Base-by-base conservation (phyloP, 2,113 vertebrate species). In the Lampris megalopsis region DNA sequence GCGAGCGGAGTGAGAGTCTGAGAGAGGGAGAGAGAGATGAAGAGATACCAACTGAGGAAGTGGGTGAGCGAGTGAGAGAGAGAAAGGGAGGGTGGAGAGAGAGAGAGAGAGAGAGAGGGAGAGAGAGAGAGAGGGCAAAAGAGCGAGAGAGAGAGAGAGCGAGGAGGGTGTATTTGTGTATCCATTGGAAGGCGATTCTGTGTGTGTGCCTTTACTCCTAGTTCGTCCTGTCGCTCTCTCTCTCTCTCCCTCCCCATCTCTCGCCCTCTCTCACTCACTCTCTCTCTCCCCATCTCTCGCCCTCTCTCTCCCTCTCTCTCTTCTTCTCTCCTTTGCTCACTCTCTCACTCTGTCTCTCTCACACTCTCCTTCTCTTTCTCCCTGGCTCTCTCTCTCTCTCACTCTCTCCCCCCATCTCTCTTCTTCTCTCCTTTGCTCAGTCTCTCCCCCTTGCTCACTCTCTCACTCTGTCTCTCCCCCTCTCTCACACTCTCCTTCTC, bases 251-350 rank as follows among this genome's bases (percentile, higher is more conserved):
- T 24, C 50, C n/a, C 50, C n/a, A 3, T 53, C 9, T 53, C 50
- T 53, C 9, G 78, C 62, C 80, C 87, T 89, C 76, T 89, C 75
- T 89, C 50, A n/a, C n/a, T n/a, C n/a, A n/a, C n/a, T 53, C 50
- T 53, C 50, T 53, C 50, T 53, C 50, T 53, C 50, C n/a, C 50
- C n/a, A 3, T 53, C 9, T 53, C 50, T 53, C 9, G 78, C 62
- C 80, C 87, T 89, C 76, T 89, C 75, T 89, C 50, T 52, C 52
- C 9, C 70, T 80, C 78, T 84, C 82, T 87, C 79, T 89, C 71
- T 58, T 10, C n/a, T 24, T 24, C 24, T 24, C 24, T 24, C 24
- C 24, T 24, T 24, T 24, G 24, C 24, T 24, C 50, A n/a, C 50
- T 53, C 50, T 53, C 50, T 53, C 50, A n/a, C 50, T 53, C 50